Conservation (phyloP, 2,888 invertebrate genomes). For the Neocrepidodera transversa region DNA sequence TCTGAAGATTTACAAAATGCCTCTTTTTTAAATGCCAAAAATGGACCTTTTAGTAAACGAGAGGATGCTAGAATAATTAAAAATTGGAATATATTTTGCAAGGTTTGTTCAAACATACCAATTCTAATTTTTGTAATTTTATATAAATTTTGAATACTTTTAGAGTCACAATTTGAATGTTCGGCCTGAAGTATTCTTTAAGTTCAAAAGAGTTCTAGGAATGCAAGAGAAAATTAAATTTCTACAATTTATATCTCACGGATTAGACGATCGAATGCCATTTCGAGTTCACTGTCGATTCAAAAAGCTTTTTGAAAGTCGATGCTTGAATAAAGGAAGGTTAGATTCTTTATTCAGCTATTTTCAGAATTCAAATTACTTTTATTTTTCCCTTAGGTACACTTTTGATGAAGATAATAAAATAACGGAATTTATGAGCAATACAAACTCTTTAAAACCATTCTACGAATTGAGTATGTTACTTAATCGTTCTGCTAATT, state of each 20-base stretch:
- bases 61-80: conserved; percentile 37
- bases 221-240: conserved; percentile 35
- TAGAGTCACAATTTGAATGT: conserved; percentile 39
- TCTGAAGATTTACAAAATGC: background rate
- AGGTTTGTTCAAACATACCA: too few relatives aligned
- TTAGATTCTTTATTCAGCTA: conserved; percentile 20
- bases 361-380: too few relatives aligned
- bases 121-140: background rate
- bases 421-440: conserved; percentile 36
- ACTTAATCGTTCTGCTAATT: conserved; percentile 32
- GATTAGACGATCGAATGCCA: conserved; percentile 39
- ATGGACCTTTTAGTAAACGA: conserved; percentile 34
- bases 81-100: conserved; percentile 39
- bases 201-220: conserved; percentile 24
- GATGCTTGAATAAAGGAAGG: conserved; percentile 38
- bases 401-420: conserved; percentile 41
- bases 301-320: conserved; percentile 28
- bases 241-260: conserved; percentile 39
- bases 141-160: conserved; percentile 30
- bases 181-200: conserved; percentile 38
- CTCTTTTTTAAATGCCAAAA: conserved; percentile 8
- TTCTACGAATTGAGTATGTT: conserved; percentile 37
- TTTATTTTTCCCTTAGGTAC: too few relatives aligned
- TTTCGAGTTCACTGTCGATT: conserved; percentile 42
- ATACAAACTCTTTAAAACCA: conserved; percentile 17